These are phyloP conservation scores for Cinclus cinclus DNA, from an alignment of 2,113 vertebrate species.

Conservation along the genomic window DNA sequence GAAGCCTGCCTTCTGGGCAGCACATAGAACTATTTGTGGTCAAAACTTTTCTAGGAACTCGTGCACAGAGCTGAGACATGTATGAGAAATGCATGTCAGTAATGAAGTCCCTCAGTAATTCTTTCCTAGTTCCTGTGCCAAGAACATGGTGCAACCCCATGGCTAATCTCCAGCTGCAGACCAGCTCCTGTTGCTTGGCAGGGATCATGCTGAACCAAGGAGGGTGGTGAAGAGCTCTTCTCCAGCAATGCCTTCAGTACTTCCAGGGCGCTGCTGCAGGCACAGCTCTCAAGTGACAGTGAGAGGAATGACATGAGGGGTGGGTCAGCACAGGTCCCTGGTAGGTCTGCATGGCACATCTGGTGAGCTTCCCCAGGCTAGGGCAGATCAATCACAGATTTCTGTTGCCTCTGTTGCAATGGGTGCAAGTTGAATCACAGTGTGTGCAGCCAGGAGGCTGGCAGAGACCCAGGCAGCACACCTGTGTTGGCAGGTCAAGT, in stretches of 20 bases:
- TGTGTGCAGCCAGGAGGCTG: not conserved
- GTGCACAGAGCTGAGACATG: not conserved
- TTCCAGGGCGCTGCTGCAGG: not conserved
- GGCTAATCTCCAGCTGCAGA: not conserved
- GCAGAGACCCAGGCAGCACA: not conserved
- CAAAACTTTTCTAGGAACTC: not conserved
- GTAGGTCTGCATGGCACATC: not conserved
- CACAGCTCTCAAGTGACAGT: not conserved
- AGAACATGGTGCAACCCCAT: not conserved
- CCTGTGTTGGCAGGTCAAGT: not conserved
- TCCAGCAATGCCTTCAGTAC: not conserved
- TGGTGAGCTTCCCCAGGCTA: not conserved
- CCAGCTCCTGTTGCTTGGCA: not conserved
- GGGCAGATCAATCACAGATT: not conserved
- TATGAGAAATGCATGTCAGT: not conserved
- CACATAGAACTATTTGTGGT: not conserved
- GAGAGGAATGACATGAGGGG: rapidly evolving
- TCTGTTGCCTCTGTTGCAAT: not conserved
- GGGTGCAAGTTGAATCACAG: not conserved
- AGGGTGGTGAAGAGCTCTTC: not conserved
- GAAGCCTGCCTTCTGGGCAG: not conserved
- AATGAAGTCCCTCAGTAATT: not conserved
- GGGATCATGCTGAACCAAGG: not conserved
- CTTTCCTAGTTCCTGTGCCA: not conserved
- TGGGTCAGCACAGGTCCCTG: not conserved